These are phyloP conservation scores for Sarcophaga variegata DNA, from an alignment of 2,888 invertebrate genomes.

Conservation along the genomic window DNA sequence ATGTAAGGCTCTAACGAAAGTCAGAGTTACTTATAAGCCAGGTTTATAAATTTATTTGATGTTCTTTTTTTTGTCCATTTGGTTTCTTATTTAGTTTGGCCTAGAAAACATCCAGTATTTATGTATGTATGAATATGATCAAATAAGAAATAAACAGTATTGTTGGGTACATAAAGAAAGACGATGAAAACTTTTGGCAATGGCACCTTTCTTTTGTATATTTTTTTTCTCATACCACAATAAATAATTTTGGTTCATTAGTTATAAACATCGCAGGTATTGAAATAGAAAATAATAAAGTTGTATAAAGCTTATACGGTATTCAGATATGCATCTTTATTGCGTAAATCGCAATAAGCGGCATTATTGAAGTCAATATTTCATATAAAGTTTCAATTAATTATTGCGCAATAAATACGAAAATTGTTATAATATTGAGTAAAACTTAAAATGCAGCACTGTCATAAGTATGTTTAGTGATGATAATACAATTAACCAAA, in stretches of 20 bases:
- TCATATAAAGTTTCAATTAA: too few relatives aligned
- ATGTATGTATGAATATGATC: background rate
- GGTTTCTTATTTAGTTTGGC: background rate
- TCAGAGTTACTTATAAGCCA: background rate
- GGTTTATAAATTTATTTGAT: constrained; percentile 3
- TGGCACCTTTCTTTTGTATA: background rate
- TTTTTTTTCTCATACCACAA: background rate
- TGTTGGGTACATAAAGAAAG: background rate
- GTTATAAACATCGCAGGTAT: background rate
- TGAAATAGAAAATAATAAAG: too few relatives aligned
- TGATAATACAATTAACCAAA: too few relatives aligned
- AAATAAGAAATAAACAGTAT: constrained; percentile 14
- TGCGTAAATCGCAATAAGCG: too few relatives aligned
- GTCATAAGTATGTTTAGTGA: too few relatives aligned
- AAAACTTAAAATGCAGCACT: too few relatives aligned
- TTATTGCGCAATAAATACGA: too few relatives aligned
- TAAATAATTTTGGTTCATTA: background rate
- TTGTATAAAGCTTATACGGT: too few relatives aligned
- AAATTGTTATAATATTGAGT: too few relatives aligned
- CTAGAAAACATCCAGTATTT: background rate
- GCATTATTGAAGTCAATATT: too few relatives aligned
- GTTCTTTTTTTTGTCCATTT: background rate
- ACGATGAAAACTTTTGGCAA: background rate
- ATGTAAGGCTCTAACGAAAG: constrained; percentile 12
- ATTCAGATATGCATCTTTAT: too few relatives aligned